A percentile compares a stretch with the other conserved stretches of the same genome.
phyloP scores from a whole-genome alignment of 2,797 vertebrate species.

The Hephaestus fuliginosus region DNA sequence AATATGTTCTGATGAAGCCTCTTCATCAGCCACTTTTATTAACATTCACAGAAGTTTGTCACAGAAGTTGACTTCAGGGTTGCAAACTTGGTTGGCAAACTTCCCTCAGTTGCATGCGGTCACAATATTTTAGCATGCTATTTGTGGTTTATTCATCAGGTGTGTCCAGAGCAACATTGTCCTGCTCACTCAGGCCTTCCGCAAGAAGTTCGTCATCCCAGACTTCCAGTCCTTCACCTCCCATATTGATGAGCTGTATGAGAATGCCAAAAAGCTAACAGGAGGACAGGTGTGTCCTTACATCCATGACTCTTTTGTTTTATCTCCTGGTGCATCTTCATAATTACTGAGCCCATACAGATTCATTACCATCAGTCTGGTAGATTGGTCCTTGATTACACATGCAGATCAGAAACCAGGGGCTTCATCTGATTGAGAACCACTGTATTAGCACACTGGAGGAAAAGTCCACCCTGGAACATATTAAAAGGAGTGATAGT shows the following conservation, averaged over 20 bases:
- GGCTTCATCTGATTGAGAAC: constrained; percentile 1
- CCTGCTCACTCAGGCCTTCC: constrained; percentile 98
- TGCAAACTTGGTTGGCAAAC: constrained; percentile 64
- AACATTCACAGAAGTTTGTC: constrained; percentile 71
- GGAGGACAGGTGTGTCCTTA: constrained; percentile 92
- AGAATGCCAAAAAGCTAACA: constrained; percentile 92
- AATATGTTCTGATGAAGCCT: constrained; percentile 36
- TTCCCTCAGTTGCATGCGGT: constrained; percentile 58
- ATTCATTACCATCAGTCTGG: constrained; percentile 44
- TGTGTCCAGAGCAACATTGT: constrained; percentile 99
- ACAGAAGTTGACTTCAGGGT: constrained; percentile 32
- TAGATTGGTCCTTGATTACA: constrained; percentile 10
- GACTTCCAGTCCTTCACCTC: constrained; percentile 97
- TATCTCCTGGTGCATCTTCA: neutral
- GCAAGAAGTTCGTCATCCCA: constrained; percentile 99
- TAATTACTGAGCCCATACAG: constrained; percentile 34
- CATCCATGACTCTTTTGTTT: constrained; percentile 33
- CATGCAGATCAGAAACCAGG: neutral
- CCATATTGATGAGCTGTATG: constrained; percentile 96
- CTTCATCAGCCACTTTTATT: constrained; percentile 47
- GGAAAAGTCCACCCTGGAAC: constrained; percentile 24
- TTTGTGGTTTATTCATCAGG: constrained; percentile 84
- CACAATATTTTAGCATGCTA: constrained; percentile 65
- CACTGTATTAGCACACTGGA: neutral
- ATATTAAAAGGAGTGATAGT: constrained; percentile 18